A percentile compares a stretch with the other conserved stretches of the same genome.
Evolutionary conservation across 1,140 invertebrate genomes (phyloP).

Genomic region (Pemphigus obesinymphae): DNA sequence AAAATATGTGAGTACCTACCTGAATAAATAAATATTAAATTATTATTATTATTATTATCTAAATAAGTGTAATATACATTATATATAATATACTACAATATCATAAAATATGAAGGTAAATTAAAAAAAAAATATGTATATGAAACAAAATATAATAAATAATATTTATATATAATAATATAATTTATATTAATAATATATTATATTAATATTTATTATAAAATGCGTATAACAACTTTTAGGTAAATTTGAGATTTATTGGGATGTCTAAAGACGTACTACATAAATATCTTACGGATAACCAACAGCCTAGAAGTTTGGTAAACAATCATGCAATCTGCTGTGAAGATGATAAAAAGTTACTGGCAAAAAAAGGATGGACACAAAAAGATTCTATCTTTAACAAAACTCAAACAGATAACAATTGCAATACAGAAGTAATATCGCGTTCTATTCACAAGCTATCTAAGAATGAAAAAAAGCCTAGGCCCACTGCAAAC

Average conservation of each 20-base stretch:
- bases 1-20: background rate
- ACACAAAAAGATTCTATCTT: conserved; percentile 13
- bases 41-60: too few relatives aligned
- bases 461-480: conserved; percentile 12
- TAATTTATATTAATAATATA: background rate
- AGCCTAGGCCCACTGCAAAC: conserved; percentile 41
- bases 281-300: background rate
- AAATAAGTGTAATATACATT: too few relatives aligned
- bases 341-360: background rate
- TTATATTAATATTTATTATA: background rate
- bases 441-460: background rate
- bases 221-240: background rate
- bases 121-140: too few relatives aligned
- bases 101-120: too few relatives aligned
- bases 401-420: background rate
- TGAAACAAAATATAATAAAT: too few relatives aligned
- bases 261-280: conserved; percentile 1
- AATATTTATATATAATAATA: too few relatives aligned
- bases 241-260: background rate
- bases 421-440: background rate
- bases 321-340: too few relatives aligned
- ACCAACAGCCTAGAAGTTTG: background rate
- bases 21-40: background rate
- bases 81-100: too few relatives aligned
- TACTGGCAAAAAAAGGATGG: background rate